A percentile compares a stretch with the other conserved stretches of the same genome.
Conservation (phyloP, 2,113 vertebrate species). For the Glareola pratincola region DNA sequence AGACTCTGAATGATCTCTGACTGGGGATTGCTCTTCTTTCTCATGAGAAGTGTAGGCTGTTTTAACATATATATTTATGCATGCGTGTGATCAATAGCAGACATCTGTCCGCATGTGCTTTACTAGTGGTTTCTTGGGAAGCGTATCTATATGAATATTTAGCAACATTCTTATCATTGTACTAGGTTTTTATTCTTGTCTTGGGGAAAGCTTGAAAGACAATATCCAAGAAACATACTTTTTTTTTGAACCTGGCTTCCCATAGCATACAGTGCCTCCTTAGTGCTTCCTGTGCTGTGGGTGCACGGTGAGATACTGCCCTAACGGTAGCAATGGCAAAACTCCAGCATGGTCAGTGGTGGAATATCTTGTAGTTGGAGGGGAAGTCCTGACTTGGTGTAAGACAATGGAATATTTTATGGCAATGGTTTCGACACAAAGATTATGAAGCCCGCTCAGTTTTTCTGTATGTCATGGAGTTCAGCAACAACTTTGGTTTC, state of each 20-base stretch:
- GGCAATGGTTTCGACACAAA: neutral
- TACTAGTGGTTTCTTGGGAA: neutral
- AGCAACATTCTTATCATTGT: neutral
- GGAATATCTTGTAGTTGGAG: neutral
- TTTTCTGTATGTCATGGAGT: neutral
- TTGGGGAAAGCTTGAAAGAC: neutral
- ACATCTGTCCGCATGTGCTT: neutral
- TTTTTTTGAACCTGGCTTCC: neutral
- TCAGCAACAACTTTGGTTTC: neutral
- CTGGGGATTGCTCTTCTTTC: neutral
- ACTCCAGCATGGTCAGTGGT: neutral
- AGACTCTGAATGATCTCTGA: neutral
- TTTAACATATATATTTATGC: neutral
- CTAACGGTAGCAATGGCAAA: neutral
- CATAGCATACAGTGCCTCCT: neutral
- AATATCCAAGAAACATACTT: neutral
- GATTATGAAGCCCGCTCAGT: neutral
- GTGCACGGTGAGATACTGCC: neutral
- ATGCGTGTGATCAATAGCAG: rapidly evolving
- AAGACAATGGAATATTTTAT: neutral
- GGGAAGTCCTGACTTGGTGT: neutral
- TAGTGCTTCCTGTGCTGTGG: neutral
- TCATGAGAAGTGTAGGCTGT: neutral
- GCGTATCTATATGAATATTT: neutral
- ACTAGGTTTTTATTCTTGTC: neutral